Percentiles rank a stretch among this genome's conserved stretches.
These are phyloP conservation scores for Drosophila ogumai DNA, from an alignment of 1,140 invertebrate genomes.

Conservation along the genomic window DNA sequence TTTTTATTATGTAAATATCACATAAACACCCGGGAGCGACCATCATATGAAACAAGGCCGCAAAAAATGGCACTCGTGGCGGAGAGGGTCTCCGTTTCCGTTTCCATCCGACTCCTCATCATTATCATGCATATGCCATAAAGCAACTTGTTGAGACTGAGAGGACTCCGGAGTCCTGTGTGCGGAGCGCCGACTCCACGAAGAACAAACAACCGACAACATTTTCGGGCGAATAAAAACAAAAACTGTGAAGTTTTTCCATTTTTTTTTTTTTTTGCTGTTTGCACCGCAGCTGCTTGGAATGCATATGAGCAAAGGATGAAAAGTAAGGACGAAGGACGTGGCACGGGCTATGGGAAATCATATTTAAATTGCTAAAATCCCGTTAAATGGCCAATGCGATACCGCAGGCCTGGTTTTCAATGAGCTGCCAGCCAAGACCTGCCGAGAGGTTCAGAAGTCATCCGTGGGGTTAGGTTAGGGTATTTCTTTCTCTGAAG, in stretches of 20 bases:
- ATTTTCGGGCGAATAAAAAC: slow-evolving; percentile 57
- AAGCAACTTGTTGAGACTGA: slow-evolving; percentile 79
- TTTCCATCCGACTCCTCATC: slow-evolving; percentile 48
- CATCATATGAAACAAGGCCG: slow-evolving; percentile 74
- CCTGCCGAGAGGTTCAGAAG: slow-evolving; percentile 31
- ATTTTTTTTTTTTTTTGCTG: slow-evolving; percentile 1
- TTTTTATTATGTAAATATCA: slow-evolving; percentile 84
- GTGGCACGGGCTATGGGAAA: slow-evolving; percentile 25
- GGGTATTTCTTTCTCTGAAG: neutral
- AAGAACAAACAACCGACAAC: slow-evolving; percentile 56
- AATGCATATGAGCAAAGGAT: slow-evolving; percentile 52
- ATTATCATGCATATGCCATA: slow-evolving; percentile 84
- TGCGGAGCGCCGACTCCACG: slow-evolving; percentile 9
- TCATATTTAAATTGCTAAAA: slow-evolving; percentile 80
- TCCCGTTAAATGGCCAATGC: slow-evolving; percentile 69
- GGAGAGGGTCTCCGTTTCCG: slow-evolving; percentile 22
- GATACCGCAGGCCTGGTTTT: slow-evolving; percentile 57
- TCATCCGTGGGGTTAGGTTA: slow-evolving; percentile 27
- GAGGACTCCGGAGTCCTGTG: slow-evolving; percentile 4
- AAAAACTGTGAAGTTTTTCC: slow-evolving; percentile 41
- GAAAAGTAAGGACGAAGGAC: neutral
- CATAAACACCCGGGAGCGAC: slow-evolving; percentile 82
- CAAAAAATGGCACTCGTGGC: slow-evolving; percentile 50
- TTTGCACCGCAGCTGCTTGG: slow-evolving; percentile 57
- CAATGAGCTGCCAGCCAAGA: slow-evolving; percentile 37